Conservation (phyloP, 2,888 invertebrate genomes). For the Sphinx pinastri region DNA sequence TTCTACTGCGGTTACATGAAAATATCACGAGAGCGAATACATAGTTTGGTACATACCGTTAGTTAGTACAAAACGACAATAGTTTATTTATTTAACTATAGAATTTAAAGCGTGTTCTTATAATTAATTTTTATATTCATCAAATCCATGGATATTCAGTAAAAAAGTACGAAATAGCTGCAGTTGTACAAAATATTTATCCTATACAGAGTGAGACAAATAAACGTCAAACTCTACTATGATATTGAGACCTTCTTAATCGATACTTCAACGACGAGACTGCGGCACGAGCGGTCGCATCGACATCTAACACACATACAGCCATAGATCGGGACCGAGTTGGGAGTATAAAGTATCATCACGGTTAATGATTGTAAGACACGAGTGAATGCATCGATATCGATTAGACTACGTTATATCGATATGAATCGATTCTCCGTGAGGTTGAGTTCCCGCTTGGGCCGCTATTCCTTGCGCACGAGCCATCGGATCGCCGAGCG, state of each 20-base stretch:
- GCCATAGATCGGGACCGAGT: not conserved
- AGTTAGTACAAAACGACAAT: slow-evolving; percentile 60
- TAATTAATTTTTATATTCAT: slow-evolving; percentile 61
- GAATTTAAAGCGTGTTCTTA: slow-evolving; percentile 78
- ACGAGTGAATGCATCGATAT: slow-evolving; percentile 24
- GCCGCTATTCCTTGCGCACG: slow-evolving; percentile 28
- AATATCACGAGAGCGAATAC: slow-evolving; percentile 79
- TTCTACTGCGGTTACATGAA: slow-evolving; percentile 69
- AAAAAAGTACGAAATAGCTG: slow-evolving; percentile 80
- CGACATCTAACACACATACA: slow-evolving; percentile 3
- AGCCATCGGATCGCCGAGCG: slow-evolving; percentile 24
- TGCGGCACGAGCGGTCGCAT: not conserved
- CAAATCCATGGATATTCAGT: slow-evolving; percentile 76
- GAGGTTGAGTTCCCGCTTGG: not conserved
- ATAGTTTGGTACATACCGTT: slow-evolving; percentile 68
- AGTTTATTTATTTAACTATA: slow-evolving; percentile 54
- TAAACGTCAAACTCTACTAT: slow-evolving; percentile 28
- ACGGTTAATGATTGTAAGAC: slow-evolving; percentile 22
- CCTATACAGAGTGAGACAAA: slow-evolving; percentile 28
- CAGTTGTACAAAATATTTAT: slow-evolving; percentile 62
- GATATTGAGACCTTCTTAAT: slow-evolving; percentile 23
- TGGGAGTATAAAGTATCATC: slow-evolving; percentile 9
- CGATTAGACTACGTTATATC: slow-evolving; percentile 16
- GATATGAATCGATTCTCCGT: slow-evolving; percentile 24
- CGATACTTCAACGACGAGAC: slow-evolving; percentile 18